Evolutionary conservation across 2,797 vertebrate species (phyloP).

Genomic region (Esox lucius): DNA sequence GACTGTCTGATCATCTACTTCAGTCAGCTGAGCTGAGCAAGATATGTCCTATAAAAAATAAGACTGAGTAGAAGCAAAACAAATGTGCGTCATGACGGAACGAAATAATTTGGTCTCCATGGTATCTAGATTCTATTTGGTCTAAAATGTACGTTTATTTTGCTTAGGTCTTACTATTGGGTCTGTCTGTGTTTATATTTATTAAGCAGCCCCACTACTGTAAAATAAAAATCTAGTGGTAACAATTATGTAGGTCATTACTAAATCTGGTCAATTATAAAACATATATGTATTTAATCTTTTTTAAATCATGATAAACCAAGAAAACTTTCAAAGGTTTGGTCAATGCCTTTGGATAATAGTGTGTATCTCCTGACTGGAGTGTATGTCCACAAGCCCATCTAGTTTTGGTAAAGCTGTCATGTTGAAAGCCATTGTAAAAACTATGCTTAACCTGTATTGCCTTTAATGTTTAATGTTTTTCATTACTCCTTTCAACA

Average conservation of each 20-base stretch:
- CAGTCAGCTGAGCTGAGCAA: background rate
- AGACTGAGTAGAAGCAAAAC: background rate
- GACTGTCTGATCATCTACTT: background rate
- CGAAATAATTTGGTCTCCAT: background rate
- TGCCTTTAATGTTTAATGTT: background rate
- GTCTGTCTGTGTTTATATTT: no score
- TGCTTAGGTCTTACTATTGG: background rate
- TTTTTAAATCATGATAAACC: background rate
- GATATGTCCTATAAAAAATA: background rate
- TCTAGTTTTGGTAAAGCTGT: background rate
- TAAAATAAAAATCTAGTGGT: no score
- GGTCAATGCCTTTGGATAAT: background rate
- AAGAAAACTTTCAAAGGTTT: background rate
- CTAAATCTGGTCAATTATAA: background rate
- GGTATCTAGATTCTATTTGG: background rate
- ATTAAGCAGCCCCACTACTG: no score
- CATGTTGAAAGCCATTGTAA: background rate
- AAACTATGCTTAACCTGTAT: background rate
- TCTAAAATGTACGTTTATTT: background rate
- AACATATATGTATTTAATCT: background rate
- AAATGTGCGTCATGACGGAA: background rate
- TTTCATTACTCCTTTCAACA: background rate
- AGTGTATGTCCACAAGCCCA: background rate
- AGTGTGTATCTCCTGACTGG: background rate
- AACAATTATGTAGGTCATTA: background rate